A percentile compares a stretch with the other conserved stretches of the same genome.
phyloP scores from a whole-genome alignment of 2,797 vertebrate species.

The Oryzias sinensis region DNA sequence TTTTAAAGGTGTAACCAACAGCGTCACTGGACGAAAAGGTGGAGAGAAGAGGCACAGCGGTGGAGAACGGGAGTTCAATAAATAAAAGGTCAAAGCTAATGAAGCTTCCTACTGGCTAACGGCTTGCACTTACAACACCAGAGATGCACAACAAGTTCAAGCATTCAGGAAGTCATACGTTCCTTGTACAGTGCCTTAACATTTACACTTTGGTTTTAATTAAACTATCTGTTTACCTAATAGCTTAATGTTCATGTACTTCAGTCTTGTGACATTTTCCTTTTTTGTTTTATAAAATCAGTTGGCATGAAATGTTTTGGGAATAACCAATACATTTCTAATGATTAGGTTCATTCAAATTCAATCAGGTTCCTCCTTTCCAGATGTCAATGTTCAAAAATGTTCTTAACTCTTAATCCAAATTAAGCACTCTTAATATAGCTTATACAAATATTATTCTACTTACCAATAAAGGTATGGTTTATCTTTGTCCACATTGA shows the following conservation, averaged over 20 bases:
- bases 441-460: not conserved
- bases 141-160: constrained; percentile 10
- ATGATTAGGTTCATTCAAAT: too few relatives aligned
- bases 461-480: constrained; percentile 99
- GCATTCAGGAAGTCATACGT: constrained; percentile 21
- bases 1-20: constrained; percentile 3
- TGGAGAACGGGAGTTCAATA: constrained; percentile 51
- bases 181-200: constrained; percentile 52
- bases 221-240: constrained; percentile 51
- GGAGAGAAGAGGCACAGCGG: constrained; percentile 16
- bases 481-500: constrained; percentile 99
- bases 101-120: constrained; percentile 59
- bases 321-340: too few relatives aligned
- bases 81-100: constrained; percentile 76
- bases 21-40: constrained; percentile 24
- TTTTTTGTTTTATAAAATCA: too few relatives aligned
- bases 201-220: constrained; percentile 60
- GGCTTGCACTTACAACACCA: constrained; percentile 42
- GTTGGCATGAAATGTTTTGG: too few relatives aligned
- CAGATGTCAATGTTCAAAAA: too few relatives aligned
- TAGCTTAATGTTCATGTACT: constrained; percentile 31
- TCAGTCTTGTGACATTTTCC: constrained; percentile 3
- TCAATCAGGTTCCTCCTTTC: too few relatives aligned
- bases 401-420: too few relatives aligned
- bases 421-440: too few relatives aligned